phyloP scores from a whole-genome alignment of 2,797 vertebrate species.

The Tokudaia tokunoshimensis region DNA sequence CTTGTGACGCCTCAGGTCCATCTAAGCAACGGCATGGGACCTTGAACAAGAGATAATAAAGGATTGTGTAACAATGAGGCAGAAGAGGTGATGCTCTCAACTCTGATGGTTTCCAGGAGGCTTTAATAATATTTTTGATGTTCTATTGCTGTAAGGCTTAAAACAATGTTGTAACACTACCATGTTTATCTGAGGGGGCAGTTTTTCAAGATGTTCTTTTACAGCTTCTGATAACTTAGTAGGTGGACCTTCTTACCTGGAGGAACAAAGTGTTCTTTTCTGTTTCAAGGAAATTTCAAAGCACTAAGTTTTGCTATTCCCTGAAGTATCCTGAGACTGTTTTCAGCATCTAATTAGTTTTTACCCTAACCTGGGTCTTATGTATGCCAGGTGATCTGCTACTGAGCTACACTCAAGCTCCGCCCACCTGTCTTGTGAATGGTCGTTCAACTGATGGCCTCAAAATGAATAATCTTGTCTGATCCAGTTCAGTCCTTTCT shows the following conservation, averaged over 20 bases:
- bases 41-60: constrained; percentile 44
- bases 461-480: constrained; percentile 3
- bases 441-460: neutral
- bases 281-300: constrained; percentile 50
- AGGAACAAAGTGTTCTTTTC: constrained; percentile 44
- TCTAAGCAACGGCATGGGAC: constrained; percentile 38
- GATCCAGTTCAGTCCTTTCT: constrained; percentile 32
- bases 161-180: neutral
- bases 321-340: constrained; percentile 1
- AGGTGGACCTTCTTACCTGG: constrained; percentile 20
- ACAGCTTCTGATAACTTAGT: neutral
- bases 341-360: neutral
- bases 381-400: too few species aligned
- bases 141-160: constrained; percentile 45
- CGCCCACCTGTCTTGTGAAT: neutral
- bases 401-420: neutral
- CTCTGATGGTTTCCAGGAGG: neutral
- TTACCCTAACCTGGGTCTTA: neutral
- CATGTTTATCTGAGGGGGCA: neutral
- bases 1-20: neutral
- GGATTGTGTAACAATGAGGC: constrained; percentile 36
- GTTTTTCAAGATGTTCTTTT: constrained; percentile 9
- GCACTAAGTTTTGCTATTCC: constrained; percentile 24
- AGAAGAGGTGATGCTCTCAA: neutral
- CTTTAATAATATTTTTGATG: constrained; percentile 42